A percentile compares a stretch with the other conserved stretches of the same genome.
Conservation (phyloP, 2,113 vertebrate genomes). For the Labeo rohita region DNA sequence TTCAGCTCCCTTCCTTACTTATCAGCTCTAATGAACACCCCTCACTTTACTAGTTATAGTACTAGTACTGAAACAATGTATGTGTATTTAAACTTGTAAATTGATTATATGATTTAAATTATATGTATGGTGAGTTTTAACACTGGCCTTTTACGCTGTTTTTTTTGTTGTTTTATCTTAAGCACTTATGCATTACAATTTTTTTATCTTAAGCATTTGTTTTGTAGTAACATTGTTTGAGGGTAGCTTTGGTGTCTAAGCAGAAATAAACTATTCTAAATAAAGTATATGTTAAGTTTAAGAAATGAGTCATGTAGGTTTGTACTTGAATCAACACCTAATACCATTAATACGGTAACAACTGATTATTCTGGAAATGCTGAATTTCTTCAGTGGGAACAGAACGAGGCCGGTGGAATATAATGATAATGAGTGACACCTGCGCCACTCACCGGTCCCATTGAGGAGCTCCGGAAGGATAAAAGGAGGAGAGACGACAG, state of each 20-base stretch:
- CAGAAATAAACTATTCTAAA: neutral
- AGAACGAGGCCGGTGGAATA: too few species aligned
- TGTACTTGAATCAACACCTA: neutral
- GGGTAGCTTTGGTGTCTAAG: neutral
- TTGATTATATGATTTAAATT: neutral
- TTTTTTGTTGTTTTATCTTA: too few species aligned
- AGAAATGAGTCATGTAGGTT: neutral
- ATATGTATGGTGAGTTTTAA: neutral
- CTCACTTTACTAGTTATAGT: neutral
- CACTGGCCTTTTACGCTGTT: neutral
- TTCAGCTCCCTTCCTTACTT: neutral
- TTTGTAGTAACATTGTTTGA: neutral
- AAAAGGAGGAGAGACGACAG: too few species aligned
- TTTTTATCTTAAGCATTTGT: neutral
- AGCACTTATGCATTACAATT: too few species aligned
- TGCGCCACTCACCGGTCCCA: too few species aligned
- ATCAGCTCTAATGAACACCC: neutral
- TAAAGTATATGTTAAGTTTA: neutral
- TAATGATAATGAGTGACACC: too few species aligned
- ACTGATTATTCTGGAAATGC: too few species aligned
- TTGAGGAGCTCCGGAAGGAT: too few species aligned
- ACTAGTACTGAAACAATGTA: neutral
- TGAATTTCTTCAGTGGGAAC: neutral
- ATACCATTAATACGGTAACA: neutral
- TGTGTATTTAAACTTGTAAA: neutral